Conservation (phyloP, 2,797 vertebrate species). For the Vipera ursinii region DNA sequence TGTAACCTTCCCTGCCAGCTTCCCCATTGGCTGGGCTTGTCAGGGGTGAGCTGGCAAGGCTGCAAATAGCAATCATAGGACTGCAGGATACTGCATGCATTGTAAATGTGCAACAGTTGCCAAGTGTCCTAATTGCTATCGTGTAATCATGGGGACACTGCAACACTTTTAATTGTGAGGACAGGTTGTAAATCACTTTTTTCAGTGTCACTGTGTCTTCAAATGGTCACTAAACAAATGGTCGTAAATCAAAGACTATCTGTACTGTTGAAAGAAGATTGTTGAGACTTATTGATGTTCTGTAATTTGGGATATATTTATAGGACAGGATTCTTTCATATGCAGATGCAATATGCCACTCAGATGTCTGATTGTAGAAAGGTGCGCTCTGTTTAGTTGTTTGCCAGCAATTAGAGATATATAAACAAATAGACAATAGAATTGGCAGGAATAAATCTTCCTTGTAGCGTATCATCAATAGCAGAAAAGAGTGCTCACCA, state of each 20-base stretch:
- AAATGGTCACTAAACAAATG: too few relatives aligned
- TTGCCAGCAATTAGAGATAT: background rate
- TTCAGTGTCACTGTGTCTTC: too few relatives aligned
- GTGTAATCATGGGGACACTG: too few relatives aligned
- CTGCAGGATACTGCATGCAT: too few relatives aligned
- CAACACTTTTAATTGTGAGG: too few relatives aligned
- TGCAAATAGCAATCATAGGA: too few relatives aligned
- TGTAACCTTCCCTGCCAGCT: too few relatives aligned
- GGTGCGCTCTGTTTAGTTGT: background rate
- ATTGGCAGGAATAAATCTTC: background rate
- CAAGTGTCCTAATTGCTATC: too few relatives aligned
- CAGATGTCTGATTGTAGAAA: background rate
- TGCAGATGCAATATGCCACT: background rate
- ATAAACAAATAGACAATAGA: background rate
- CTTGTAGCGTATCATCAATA: background rate
- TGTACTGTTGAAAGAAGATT: background rate
- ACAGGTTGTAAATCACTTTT: too few relatives aligned
- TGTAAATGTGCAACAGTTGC: too few relatives aligned
- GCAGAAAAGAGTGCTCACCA: background rate
- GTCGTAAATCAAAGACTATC: background rate
- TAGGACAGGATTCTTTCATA: background rate
- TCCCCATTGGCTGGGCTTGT: too few relatives aligned
- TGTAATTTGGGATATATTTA: background rate
- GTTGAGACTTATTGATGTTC: background rate
- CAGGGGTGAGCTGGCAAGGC: too few relatives aligned